A percentile compares a stretch with the other conserved stretches of the same genome.
Conservation (phyloP, 2,888 invertebrate species). For the Cantharis nigra region DNA sequence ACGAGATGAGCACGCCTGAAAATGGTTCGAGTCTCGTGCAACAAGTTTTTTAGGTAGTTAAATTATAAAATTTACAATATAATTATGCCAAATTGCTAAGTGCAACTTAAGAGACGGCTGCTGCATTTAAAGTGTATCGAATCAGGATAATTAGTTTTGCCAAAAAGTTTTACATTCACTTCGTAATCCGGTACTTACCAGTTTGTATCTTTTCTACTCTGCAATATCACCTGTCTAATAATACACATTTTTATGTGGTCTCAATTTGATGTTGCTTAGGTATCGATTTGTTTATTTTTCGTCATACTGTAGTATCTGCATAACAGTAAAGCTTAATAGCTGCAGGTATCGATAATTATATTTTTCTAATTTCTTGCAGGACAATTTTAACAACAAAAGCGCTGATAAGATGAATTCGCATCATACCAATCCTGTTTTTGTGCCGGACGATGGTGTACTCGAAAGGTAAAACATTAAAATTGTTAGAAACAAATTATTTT, state of each 20-base stretch:
- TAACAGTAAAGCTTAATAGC: conserved; percentile 2
- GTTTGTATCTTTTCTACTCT: neutral
- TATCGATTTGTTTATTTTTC: conserved; percentile 13
- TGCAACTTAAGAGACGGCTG: neutral
- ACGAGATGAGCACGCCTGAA: neutral
- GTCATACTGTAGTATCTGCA: conserved; percentile 1
- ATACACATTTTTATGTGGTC: conserved; percentile 9
- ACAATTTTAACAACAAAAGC: conserved; percentile 1
- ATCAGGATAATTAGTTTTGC: neutral
- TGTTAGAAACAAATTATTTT: neutral
- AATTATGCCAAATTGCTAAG: neutral
- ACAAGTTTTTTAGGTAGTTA: neutral
- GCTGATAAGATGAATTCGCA: conserved; percentile 49
- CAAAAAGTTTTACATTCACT: neutral
- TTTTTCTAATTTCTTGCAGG: neutral
- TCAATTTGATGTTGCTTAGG: conserved; percentile 8
- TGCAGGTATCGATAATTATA: neutral
- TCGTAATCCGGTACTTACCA: neutral
- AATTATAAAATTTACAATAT: neutral
- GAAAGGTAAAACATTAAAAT: conserved; percentile 51
- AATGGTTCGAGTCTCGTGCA: neutral
- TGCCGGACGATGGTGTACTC: conserved; percentile 58
- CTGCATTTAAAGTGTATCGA: neutral
- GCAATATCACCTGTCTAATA: conserved; percentile 9
- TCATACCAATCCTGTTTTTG: conserved; percentile 60